Conservation (phyloP, 2,113 vertebrate genomes). For the Meriones unguiculatus region DNA sequence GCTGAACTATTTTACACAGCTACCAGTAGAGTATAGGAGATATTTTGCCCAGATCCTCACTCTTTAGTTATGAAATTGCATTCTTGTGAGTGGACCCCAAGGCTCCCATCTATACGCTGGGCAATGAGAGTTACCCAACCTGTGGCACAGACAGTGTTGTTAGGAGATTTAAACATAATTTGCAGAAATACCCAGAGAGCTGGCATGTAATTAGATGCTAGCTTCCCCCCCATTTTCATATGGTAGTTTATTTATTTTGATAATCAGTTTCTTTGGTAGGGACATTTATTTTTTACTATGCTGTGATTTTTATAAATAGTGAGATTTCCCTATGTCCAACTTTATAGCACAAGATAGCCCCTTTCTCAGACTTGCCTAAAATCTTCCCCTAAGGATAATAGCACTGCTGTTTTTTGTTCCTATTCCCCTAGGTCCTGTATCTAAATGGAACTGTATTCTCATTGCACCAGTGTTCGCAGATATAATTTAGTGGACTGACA, state of each 20-base stretch:
- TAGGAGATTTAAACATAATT: not conserved
- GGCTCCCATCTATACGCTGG: not conserved
- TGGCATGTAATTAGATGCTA: not conserved
- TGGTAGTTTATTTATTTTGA: not conserved
- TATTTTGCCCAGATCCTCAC: not conserved
- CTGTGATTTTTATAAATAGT: conserved; percentile 12
- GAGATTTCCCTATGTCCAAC: not conserved
- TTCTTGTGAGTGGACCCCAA: not conserved
- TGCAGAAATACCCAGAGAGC: conserved; percentile 5
- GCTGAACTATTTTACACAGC: not conserved
- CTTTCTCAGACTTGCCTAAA: not conserved
- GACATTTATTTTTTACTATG: not conserved
- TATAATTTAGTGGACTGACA: not conserved
- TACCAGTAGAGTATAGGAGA: not conserved
- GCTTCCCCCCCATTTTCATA: not conserved
- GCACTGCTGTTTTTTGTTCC: not conserved
- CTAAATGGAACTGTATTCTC: not conserved
- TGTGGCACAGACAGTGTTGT: not conserved
- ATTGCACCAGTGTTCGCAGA: not conserved
- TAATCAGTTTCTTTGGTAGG: conserved; percentile 5
- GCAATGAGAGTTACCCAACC: not conserved
- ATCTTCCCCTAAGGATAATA: not conserved
- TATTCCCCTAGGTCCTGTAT: not conserved
- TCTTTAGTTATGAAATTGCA: not conserved
- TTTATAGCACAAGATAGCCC: not conserved